Conservation (phyloP, 2,113 vertebrate genomes). For the Drymodes brunneopygia region DNA sequence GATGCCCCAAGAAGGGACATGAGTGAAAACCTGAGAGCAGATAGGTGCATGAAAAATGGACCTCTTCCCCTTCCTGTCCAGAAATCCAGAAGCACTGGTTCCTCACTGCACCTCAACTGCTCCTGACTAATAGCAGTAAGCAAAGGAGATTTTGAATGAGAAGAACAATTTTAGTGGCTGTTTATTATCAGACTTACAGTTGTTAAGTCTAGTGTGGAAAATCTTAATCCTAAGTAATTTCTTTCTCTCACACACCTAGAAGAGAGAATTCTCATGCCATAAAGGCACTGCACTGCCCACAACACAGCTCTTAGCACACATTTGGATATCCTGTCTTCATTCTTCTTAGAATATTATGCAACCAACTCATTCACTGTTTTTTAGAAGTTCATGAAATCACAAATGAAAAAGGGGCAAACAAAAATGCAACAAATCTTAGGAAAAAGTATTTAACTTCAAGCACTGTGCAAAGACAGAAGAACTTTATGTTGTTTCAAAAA, state of each 20-base stretch:
- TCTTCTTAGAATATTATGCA: background rate
- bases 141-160: background rate
- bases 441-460: background rate
- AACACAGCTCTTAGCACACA: background rate
- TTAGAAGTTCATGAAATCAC: background rate
- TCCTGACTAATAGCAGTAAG: background rate
- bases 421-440: fast-evolving
- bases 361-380: background rate
- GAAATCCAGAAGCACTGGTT: background rate
- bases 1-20: background rate
- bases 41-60: background rate
- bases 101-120: background rate
- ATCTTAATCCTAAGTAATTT: background rate
- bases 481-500: background rate
- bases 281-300: background rate
- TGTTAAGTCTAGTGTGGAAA: background rate
- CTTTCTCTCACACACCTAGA: background rate
- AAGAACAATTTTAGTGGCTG: background rate
- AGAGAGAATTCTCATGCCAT: background rate
- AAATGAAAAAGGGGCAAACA: background rate
- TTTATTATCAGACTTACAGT: background rate
- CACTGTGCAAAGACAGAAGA: background rate
- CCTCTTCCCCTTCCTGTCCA: background rate
- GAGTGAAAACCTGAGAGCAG: background rate
- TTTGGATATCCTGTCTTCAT: background rate